These are phyloP conservation scores for Petrolisthes manimaculis DNA, from an alignment of 2,888 invertebrate species.

Conservation along the genomic window DNA sequence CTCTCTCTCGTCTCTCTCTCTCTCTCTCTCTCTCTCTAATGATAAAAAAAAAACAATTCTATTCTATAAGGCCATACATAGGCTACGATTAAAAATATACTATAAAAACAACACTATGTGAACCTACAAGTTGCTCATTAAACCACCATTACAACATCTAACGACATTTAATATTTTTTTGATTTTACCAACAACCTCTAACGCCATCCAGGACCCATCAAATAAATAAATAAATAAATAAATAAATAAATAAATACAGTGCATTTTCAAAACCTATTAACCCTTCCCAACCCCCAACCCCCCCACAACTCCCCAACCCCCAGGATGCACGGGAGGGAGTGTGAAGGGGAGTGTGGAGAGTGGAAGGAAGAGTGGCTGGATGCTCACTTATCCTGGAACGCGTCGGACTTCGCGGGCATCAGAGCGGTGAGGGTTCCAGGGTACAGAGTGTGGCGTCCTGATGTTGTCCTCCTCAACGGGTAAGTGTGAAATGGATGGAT, in stretches of 20 bases:
- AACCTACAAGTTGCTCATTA: too few relatives aligned
- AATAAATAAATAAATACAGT: background rate
- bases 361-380: background rate
- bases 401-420: constrained; percentile 2
- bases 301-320: background rate
- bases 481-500: constrained; percentile 1
- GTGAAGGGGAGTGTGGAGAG: background rate
- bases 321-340: constrained; percentile 2
- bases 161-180: too few relatives aligned
- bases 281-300: background rate
- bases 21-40: background rate
- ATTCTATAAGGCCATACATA: too few relatives aligned
- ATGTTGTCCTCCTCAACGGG: background rate
- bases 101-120: too few relatives aligned
- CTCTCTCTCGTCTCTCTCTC: background rate
- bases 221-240: background rate
- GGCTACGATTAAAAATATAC: too few relatives aligned
- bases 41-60: too few relatives aligned
- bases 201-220: background rate
- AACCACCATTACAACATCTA: too few relatives aligned
- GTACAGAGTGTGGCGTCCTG: background rate
- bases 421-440: background rate
- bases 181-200: too few relatives aligned
- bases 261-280: background rate
- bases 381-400: background rate